Evolutionary conservation across 1,140 invertebrate genomes (phyloP).

Genomic region (Caerostris extrusa): DNA sequence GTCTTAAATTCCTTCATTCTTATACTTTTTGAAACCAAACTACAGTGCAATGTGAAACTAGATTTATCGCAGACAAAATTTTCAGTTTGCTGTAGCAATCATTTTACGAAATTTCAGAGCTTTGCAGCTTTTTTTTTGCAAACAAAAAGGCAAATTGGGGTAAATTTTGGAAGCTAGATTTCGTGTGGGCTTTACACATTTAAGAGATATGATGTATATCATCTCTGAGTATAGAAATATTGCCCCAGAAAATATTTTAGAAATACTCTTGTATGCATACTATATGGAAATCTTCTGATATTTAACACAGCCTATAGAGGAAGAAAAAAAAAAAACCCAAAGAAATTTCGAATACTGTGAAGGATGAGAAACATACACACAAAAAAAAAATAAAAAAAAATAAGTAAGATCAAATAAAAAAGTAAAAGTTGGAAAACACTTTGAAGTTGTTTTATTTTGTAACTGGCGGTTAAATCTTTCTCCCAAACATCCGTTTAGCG

Average conservation of each 20-base stretch:
- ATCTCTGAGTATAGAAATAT: not conserved
- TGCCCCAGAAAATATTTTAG: not conserved
- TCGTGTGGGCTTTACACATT: not conserved
- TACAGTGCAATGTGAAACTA: not conserved
- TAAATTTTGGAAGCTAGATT: not conserved
- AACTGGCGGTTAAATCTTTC: not conserved
- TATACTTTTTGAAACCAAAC: not conserved
- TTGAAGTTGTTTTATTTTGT: not conserved
- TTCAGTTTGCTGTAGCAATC: not conserved
- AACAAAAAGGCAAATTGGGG: not conserved
- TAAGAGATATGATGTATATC: not conserved
- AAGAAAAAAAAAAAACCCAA: too few species aligned
- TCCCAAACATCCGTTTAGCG: constrained; percentile 29
- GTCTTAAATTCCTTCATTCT: too few species aligned
- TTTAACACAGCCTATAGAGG: not conserved
- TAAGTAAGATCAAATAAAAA: too few species aligned
- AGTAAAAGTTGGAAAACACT: not conserved
- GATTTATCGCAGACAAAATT: not conserved
- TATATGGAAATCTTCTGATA: not conserved
- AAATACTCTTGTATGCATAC: not conserved
- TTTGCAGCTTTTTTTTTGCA: not conserved
- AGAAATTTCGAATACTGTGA: too few species aligned
- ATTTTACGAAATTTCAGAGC: not conserved
- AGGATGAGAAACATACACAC: too few species aligned
- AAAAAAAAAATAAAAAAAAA: too few species aligned